Base-by-base conservation (phyloP, 2,888 invertebrate genomes). In the Sphaerophoria taeniata region DNA sequence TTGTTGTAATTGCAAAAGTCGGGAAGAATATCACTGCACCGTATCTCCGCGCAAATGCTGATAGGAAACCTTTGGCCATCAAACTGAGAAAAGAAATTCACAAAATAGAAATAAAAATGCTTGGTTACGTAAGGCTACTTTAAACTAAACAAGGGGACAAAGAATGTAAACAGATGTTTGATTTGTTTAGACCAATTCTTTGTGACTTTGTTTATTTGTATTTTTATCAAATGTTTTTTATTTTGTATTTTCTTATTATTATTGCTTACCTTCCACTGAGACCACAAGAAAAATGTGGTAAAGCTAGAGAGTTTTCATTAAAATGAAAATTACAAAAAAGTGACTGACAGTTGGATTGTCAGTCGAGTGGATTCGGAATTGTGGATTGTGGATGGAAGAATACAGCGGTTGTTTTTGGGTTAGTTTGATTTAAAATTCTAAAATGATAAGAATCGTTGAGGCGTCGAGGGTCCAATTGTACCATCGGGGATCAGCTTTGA, bases 21-120 rank as follows among this genome's bases (percentile, higher is more conserved):
- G 97, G 97, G 90, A 96, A 94, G 77, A 94, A 89, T 85, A 95
- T 94, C 88, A 95, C 95, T 88, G 94, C 92, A 87, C 94, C 92
- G 93, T 97, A 96, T 90, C 94, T 94, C 88, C 92, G 89, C 88
- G 90, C 93, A 79, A 95, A 90, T 87, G 94, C 87, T 60, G 88
- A 84, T 72, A 90, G 87, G 72, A 90, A 78, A 87, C 89, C 89
- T 88, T 88, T 88, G 89, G 91, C 91, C 88, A 88, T 88, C 76
- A 87, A 87, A 69, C 87, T 87, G 67, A 47, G 60, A 73, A 36
- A 16, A 31, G 24, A 24, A n/a, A n/a, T n/a, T 12, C 4, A 34
- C 11, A 31, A 39, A 51, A 24, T 16, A 67, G 16, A 34, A 36
- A n/a, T 39, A 53, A 51, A 71, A 56, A 65, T 56, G 9, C 9